Evolutionary conservation across 2,888 invertebrate species (phyloP), one percentile per base, ranked within the genome.

Genomic region (Cheilosia grossa): DNA sequence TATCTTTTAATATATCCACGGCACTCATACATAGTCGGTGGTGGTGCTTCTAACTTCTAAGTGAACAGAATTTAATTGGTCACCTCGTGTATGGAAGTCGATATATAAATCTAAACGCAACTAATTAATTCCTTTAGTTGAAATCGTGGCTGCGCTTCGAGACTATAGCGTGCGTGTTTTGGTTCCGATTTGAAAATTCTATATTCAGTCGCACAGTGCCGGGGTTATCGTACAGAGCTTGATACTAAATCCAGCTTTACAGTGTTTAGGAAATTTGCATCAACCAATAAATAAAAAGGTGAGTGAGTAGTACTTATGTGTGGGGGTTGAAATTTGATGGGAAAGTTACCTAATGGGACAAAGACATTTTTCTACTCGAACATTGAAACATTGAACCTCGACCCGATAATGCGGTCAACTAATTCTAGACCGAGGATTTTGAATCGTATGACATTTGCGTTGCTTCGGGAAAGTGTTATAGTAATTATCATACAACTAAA

Each of bases 61-160:
- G 58, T 51, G 42, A 67, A 67, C 40, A 59, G 4, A 21, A 33
- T 59, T 30, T 59, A 77, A 59, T 69, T 53, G 61, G 47, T 49
- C 49, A 40, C 69, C 33, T 13, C 24, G 17, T 51, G 17, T 40
- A 37, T 30, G 59, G 61, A 49, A 21, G 56, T 75, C 63, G 69
- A 53, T 69, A 47, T 51, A 24, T 15, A 83, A 79, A 79, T 58
- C 56, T 37, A 56, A 69, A 66, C 73, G 79, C 67, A 69, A 58
- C 61, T 79, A 74, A 83, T 83, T 79, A 79, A 83, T 79, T 79
- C 73, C 82, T 19, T 83, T 74, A 79, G 82, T 83, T 74, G 69
- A 64, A 53, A 64, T 74, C 49, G 69, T 69, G 67, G 51, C 69
- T 83, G 73, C 74, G 74, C 79, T 74, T 82, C 73, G 79, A 51